A percentile compares a stretch with the other conserved stretches of the same genome.
These are phyloP conservation scores for Gavia stellata DNA, from an alignment of 2,113 vertebrate species.

Conservation along the genomic window DNA sequence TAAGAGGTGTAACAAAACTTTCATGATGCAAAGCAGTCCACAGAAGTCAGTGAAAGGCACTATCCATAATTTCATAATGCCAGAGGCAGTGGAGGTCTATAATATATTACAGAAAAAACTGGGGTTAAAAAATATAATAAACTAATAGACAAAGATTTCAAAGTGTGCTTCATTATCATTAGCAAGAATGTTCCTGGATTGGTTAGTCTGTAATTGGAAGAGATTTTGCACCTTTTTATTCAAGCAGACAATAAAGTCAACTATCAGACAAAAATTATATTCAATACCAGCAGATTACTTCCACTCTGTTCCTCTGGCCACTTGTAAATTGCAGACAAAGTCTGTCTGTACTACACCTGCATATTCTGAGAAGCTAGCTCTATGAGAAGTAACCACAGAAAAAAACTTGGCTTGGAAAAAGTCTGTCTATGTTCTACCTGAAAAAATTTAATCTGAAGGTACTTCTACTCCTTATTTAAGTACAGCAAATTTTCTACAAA, in stretches of 20 bases:
- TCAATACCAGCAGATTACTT: neutral
- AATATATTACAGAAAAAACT: neutral
- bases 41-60: neutral
- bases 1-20: neutral
- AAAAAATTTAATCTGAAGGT: neutral
- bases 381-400: neutral
- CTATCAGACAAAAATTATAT: neutral
- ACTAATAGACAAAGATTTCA: neutral
- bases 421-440: neutral
- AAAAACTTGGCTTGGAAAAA: neutral
- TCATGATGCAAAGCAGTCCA: neutral
- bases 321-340: neutral
- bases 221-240: neutral
- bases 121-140: neutral
- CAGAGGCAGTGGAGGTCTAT: neutral
- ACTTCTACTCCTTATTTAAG: neutral
- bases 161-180: neutral
- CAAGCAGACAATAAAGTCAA: neutral
- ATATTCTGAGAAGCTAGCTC: neutral
- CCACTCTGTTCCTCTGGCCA: neutral
- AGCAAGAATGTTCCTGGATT: neutral
- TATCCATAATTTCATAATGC: neutral
- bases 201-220: neutral
- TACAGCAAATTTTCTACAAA: neutral
- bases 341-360: neutral